phyloP scores from a whole-genome alignment of 2,797 vertebrate genomes.

The Platyrinchus mystaceus region DNA sequence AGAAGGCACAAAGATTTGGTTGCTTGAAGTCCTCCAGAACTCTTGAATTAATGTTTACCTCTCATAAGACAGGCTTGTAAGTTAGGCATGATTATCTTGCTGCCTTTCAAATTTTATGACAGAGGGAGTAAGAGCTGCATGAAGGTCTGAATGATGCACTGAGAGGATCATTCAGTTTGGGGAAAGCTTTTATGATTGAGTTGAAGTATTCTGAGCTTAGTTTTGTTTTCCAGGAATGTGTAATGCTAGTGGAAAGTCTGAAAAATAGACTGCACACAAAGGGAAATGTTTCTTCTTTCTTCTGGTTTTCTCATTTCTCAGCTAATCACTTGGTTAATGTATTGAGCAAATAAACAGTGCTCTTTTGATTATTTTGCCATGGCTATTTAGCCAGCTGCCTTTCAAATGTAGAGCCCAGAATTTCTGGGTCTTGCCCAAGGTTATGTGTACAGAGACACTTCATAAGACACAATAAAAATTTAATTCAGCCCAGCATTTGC shows the following conservation, averaged over 20 bases:
- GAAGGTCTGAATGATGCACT: background rate
- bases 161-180: background rate
- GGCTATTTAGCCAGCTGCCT: conserved; percentile 19
- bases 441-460: conserved; percentile 40
- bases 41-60: background rate
- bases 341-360: conserved; percentile 37
- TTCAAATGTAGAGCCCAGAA: conserved; percentile 19
- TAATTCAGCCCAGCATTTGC: conserved; percentile 9
- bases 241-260: background rate
- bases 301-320: background rate
- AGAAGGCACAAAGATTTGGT: background rate
- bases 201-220: background rate
- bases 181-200: background rate
- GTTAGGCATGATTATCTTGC: background rate
- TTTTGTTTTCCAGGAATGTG: background rate
- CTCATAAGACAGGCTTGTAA: background rate
- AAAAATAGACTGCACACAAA: background rate
- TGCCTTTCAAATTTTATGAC: background rate
- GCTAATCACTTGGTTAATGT: conserved; percentile 13
- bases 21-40: background rate
- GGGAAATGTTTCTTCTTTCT: background rate
- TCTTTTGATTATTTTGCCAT: conserved; percentile 1
- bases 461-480: conserved; percentile 46
- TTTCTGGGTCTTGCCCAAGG: conserved; percentile 47
- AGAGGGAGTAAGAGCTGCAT: background rate